Evolutionary conservation across 2,888 invertebrate species (phyloP).

Genomic region (Leptura quadrifasciata): DNA sequence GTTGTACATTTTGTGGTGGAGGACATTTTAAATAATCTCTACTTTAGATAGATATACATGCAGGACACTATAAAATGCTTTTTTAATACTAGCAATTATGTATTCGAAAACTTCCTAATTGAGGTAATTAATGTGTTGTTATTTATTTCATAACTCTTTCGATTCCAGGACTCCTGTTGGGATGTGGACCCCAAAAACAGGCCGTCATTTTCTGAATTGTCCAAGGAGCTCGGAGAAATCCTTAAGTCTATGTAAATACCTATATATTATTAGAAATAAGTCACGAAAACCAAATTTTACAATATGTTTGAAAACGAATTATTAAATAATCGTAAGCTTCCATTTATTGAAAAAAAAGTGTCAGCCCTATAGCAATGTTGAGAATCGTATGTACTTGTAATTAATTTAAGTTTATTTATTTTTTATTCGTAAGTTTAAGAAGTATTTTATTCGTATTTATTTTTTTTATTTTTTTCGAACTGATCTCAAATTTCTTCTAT

Average conservation of each 20-base stretch:
- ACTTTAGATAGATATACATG: too few species aligned
- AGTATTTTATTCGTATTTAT: conserved; percentile 45
- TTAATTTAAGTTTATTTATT: conserved; percentile 56
- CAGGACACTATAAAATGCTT: too few species aligned
- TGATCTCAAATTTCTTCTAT: conserved; percentile 58
- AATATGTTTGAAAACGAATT: conserved; percentile 50
- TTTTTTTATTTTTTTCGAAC: conserved; percentile 45
- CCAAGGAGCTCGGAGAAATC: conserved; percentile 75
- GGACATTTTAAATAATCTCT: too few species aligned
- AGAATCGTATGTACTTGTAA: conserved; percentile 53
- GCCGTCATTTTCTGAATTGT: conserved; percentile 81
- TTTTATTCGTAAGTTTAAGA: conserved; percentile 48
- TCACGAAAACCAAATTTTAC: conserved; percentile 58
- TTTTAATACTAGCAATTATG: too few species aligned
- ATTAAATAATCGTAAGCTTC: conserved; percentile 64
- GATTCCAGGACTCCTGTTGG: conserved; percentile 76
- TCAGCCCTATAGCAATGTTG: conserved; percentile 58
- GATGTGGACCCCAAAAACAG: conserved; percentile 81
- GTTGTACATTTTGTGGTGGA: too few species aligned
- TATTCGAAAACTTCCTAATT: too few species aligned
- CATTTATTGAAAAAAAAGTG: conserved; percentile 56
- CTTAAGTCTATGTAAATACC: conserved; percentile 72
- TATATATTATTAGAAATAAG: conserved; percentile 45
- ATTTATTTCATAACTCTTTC: conserved; percentile 18
- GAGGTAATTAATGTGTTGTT: too few species aligned